Percentiles rank a stretch among this genome's conserved stretches.
phyloP scores from a whole-genome alignment of 1,140 invertebrate species.

The Andrena cerasifolii region DNA sequence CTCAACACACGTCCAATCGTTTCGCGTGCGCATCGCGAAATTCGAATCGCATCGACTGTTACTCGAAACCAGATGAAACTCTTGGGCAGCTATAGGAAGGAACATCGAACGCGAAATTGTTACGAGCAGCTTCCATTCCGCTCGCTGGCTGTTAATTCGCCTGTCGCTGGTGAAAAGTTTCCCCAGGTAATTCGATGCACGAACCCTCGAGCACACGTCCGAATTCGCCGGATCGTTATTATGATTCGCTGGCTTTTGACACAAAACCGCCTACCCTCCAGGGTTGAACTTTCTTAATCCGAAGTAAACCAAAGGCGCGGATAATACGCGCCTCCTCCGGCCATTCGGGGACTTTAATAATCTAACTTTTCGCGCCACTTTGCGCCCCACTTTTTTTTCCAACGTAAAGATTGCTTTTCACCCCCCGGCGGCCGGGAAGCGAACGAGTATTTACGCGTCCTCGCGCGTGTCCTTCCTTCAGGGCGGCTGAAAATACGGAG shows the following conservation, averaged over 20 bases:
- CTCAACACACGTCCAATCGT: too few relatives aligned
- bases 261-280: background rate
- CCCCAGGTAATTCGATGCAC: background rate
- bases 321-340: conserved; percentile 31
- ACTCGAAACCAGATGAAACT: too few relatives aligned
- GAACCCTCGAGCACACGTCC: background rate
- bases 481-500: background rate
- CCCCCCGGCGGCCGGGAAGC: background rate
- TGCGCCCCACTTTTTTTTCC: conserved; percentile 28
- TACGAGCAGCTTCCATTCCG: background rate
- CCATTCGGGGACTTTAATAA: conserved; percentile 52
- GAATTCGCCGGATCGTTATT: conserved; percentile 40
- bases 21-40: too few relatives aligned
- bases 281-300: conserved; percentile 49
- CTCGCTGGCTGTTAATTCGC: conserved; percentile 19
- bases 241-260: conserved; percentile 31
- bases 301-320: conserved; percentile 48
- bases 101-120: too few relatives aligned
- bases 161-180: background rate
- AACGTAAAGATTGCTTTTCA: conserved; percentile 46
- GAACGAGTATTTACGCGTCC: conserved; percentile 30
- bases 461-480: background rate
- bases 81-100: too few relatives aligned
- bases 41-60: too few relatives aligned
- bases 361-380: conserved; percentile 48